phyloP scores from a whole-genome alignment of 1,140 invertebrate species.

The Trypoxylus dichotomus region DNA sequence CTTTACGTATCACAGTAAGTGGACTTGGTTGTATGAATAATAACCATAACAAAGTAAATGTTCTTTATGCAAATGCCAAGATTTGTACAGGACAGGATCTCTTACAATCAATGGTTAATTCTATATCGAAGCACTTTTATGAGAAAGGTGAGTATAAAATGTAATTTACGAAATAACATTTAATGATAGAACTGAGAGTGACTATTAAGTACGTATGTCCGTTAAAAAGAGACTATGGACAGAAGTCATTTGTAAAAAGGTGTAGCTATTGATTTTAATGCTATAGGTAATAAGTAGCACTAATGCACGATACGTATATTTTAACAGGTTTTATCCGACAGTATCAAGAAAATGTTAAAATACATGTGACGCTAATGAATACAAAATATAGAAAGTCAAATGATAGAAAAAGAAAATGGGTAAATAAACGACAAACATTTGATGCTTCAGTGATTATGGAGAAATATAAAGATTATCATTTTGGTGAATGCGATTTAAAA shows the following conservation, averaged over 20 bases:
- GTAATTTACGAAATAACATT: not conserved
- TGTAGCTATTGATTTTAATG: too few relatives aligned
- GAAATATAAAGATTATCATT: constrained; percentile 55
- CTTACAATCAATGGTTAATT: constrained; percentile 54
- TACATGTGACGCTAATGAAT: constrained; percentile 55
- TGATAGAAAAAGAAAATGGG: constrained; percentile 32
- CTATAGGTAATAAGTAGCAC: too few relatives aligned
- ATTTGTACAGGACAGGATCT: constrained; percentile 52
- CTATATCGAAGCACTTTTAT: constrained; percentile 54
- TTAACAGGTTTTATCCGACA: constrained; percentile 51
- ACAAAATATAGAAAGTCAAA: constrained; percentile 53
- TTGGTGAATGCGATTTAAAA: constrained; percentile 53
- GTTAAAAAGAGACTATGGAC: too few relatives aligned
- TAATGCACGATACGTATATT: not conserved
- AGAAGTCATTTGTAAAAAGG: too few relatives aligned
- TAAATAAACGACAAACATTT: constrained; percentile 46
- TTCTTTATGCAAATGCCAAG: constrained; percentile 57
- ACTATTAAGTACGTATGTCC: too few relatives aligned
- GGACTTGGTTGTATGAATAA: constrained; percentile 59
- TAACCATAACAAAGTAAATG: constrained; percentile 54
- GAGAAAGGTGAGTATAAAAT: constrained; percentile 51
- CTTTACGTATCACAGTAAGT: constrained; percentile 53
- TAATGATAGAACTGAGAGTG: too few relatives aligned
- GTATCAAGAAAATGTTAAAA: constrained; percentile 53
- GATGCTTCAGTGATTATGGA: constrained; percentile 55